Evolutionary conservation across 2,113 vertebrate species (phyloP), one percentile per base, ranked within the genome.

Genomic region (Eleginops maclovinus): DNA sequence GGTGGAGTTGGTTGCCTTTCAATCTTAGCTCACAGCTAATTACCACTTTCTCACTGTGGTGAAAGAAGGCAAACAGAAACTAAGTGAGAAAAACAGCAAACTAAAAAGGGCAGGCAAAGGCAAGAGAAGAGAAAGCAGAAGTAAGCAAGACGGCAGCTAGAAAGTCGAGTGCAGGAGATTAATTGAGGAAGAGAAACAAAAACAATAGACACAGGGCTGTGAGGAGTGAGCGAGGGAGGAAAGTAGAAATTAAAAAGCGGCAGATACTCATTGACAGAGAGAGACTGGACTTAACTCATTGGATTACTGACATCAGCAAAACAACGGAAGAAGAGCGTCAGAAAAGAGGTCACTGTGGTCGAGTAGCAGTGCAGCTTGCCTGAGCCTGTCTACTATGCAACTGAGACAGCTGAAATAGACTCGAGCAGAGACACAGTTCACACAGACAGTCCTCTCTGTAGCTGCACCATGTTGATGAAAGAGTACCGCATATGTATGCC

Each of bases 401-500:
- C 69, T 1, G 1, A 90, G 83, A 76, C 82, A 80, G 53, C 70
- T 26, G 76, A 72, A 63, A 67, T 76, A 87, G 71, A 75, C n/a
- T n/a, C n/a, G n/a, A n/a, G n/a, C n/a, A n/a, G 46, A 47, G 43
- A 36, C 26, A 47, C 19, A 59, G 67, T 44, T 79, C 66, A 50
- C 11, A 65, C 36, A 79, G 49, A 69, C 69, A 77, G n/a, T 59
- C 64, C 65, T 56, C 56, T 31, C 56, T 31, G 47, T 56, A 28
- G 50, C 71, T 26, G 72, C 92, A 93, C 67, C 89, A 98, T 98
- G 97, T 93, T 98, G 91, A 77, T 96, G 92, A 98, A 98, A 91
- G 97, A 98, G 89, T 98, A 98, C 89, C 95, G 96, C 84, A 95
- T 97, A 88, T 98, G 97, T 71, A 98, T 97, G 97, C 97, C 97